Evolutionary conservation across 2,113 vertebrate species (phyloP), one percentile per base, ranked within the genome.

Genomic region (Oxyruncus cristatus): DNA sequence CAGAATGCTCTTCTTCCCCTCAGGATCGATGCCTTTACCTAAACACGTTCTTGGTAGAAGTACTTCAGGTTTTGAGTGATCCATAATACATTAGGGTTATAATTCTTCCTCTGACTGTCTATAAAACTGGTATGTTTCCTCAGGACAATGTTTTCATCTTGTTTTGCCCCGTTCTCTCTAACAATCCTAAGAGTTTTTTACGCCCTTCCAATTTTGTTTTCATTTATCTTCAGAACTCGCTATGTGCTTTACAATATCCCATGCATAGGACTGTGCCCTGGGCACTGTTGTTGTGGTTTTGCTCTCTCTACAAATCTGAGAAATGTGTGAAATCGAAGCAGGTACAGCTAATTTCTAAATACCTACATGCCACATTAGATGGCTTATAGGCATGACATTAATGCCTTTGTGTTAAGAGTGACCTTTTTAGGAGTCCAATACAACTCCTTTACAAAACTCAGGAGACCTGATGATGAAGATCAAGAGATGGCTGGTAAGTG

Each of bases 401-500:
- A 72, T 11, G 3, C 18, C 44, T n/a, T 0, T 5, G 3, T 65
- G 9, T 85, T 49, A 77, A 77, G 17, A 61, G 33, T 0, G 0
- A 65, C 37, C 1, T 2, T 52, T 92, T 79, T 49, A 75, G 47
- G 56, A 72, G 56, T 44, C 35, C n/a, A 41, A 75, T 72, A 41
- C 11, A 56, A 61, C 78, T 82, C 49, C n/a, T 65, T 70, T 61
- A 23, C 27, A 58, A 61, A 87, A 78, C 30, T 59, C 50, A 21
- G 11, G 33, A 55, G n/a, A 72, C 24, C 9, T 66, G 44, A 33
- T 52, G 44, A n/a, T 73, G 47, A 70, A 79, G 27, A 21, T 46
- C 44, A 70, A 67, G 42, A 39, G 17, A 5, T 19, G 67, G 50
- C 12, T 39, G 8, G 2, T n/a, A 53, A 72, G 12, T 72, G 21